Percentiles rank a stretch among this genome's conserved stretches.
Conservation (phyloP, 2,113 vertebrate genomes). For the Delphinus delphis region DNA sequence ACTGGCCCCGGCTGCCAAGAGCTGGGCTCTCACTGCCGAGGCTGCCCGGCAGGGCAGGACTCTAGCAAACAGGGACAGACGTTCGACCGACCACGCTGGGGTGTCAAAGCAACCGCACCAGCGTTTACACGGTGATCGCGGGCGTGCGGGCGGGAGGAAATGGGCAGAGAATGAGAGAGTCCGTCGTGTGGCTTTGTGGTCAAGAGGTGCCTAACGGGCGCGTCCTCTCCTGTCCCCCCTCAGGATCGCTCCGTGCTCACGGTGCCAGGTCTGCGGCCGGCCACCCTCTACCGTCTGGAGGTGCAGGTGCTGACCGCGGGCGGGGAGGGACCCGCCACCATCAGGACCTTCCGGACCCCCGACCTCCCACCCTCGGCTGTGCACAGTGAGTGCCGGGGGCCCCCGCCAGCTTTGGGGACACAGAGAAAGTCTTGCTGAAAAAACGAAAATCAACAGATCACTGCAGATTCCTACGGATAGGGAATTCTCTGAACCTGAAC, state of each 20-base stretch:
- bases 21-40: accelerated
- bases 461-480: accelerated
- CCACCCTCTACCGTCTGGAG: conserved; percentile 93
- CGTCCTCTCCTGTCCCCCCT: accelerated
- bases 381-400: conserved; percentile 85
- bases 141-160: background rate
- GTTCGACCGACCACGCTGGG: accelerated
- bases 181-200: accelerated
- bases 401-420: accelerated
- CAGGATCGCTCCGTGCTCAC: conserved; percentile 91
- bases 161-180: background rate
- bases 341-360: conserved; percentile 92
- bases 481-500: accelerated
- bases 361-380: conserved; percentile 82
- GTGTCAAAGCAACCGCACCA: accelerated
- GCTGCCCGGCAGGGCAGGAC: background rate
- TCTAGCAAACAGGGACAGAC: accelerated
- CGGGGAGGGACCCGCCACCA: conserved; percentile 92
- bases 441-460: accelerated
- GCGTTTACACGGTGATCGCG: accelerated
- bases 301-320: conserved; percentile 92
- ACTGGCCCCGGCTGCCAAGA: background rate
- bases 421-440: background rate
- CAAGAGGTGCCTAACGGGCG: background rate
- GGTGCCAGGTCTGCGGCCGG: conserved; percentile 90